phyloP scores from a whole-genome alignment of 1,140 invertebrate genomes.

The Aphelenchoides besseyi region DNA sequence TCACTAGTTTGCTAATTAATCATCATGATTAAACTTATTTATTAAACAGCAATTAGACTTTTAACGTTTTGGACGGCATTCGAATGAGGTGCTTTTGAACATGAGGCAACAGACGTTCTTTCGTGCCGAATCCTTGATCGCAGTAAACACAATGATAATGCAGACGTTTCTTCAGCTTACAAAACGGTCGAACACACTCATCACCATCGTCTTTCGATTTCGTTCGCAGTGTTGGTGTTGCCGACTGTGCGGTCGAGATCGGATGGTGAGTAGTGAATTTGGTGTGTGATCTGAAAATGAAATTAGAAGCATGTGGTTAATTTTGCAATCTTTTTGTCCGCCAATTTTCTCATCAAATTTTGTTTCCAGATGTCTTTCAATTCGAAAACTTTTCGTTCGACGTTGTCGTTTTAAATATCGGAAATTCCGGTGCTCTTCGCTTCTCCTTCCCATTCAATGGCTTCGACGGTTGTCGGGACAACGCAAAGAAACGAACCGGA shows the following conservation, averaged over 20 bases:
- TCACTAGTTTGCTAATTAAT: neutral
- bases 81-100: conserved; percentile 63
- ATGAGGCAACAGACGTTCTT: conserved; percentile 63
- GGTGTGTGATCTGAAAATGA: conserved; percentile 17
- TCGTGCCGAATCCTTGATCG: conserved; percentile 71
- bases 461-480: neutral
- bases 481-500: neutral
- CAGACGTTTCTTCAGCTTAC: conserved; percentile 78
- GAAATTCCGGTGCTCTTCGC: neutral
- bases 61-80: neutral
- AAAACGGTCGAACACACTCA: conserved; percentile 75
- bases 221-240: neutral
- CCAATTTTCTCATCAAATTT: conserved; percentile 1
- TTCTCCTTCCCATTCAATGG: too few species aligned
- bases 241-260: neutral
- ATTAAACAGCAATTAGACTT: neutral
- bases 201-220: neutral
- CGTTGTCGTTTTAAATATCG: too few species aligned
- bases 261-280: neutral
- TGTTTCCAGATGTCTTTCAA: conserved; percentile 18
- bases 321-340: conserved; percentile 8
- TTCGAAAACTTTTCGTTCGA: neutral
- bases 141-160: conserved; percentile 83
- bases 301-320: neutral
- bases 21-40: neutral